Percentiles rank a stretch among this genome's conserved stretches.
phyloP scores from a whole-genome alignment of 2,113 vertebrate genomes.

The Ptilonorhynchus violaceus region DNA sequence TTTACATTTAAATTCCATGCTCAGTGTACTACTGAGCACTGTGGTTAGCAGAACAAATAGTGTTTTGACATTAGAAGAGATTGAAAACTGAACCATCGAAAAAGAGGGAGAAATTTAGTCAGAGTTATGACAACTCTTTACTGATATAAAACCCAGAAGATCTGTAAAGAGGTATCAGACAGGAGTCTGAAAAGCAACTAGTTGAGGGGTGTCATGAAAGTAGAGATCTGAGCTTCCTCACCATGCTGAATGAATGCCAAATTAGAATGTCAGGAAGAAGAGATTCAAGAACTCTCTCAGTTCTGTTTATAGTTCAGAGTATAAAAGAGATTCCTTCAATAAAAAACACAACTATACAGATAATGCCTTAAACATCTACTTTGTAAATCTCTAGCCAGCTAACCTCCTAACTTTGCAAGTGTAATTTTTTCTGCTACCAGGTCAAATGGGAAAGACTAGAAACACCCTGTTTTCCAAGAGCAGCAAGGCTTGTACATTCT shows the following conservation, averaged over 20 bases:
- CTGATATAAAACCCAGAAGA: neutral
- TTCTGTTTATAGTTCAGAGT: neutral
- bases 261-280: neutral
- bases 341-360: neutral
- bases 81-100: neutral
- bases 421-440: neutral
- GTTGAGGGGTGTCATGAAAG: neutral
- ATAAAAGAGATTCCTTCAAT: neutral
- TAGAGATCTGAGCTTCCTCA: neutral
- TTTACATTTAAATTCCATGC: conserved; percentile 54
- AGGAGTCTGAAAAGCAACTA: neutral
- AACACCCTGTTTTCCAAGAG: neutral
- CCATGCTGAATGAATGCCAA: neutral
- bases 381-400: neutral
- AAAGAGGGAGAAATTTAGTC: conserved; percentile 1
- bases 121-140: conserved; percentile 21
- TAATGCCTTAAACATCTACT: neutral
- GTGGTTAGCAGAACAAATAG: conserved; percentile 36
- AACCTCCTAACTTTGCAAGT: neutral
- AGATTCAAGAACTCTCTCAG: neutral
- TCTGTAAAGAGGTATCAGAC: neutral
- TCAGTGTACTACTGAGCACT: neutral
- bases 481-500: neutral
- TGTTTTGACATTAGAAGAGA: conserved; percentile 20
- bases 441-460: neutral